These are phyloP conservation scores for Lasioglossum morio DNA, from an alignment of 2,888 invertebrate genomes.

Conservation along the genomic window DNA sequence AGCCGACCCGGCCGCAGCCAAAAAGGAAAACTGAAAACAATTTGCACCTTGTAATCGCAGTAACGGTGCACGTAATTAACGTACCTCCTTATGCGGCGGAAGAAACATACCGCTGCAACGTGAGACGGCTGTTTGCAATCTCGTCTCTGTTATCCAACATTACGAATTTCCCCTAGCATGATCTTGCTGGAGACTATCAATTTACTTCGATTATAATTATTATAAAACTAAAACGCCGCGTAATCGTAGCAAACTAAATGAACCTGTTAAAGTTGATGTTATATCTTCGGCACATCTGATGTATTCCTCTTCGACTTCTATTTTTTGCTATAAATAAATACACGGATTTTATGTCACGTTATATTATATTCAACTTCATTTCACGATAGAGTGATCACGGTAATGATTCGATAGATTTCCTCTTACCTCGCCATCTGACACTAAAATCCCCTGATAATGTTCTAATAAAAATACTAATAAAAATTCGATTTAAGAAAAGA, in stretches of 20 bases:
- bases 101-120: constrained; percentile 35
- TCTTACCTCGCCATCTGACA: neutral
- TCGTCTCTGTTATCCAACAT: neutral
- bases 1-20: neutral
- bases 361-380: neutral
- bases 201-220: neutral
- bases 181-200: neutral
- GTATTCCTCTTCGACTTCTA: neutral
- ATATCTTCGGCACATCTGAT: neutral
- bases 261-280: neutral
- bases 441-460: neutral
- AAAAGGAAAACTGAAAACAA: constrained; percentile 39
- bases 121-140: constrained; percentile 29
- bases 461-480: neutral
- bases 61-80: constrained; percentile 56
- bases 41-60: constrained; percentile 50
- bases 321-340: neutral
- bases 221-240: neutral
- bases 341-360: neutral
- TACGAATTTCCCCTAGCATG: neutral
- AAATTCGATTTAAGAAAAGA: no score
- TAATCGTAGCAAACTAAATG: neutral
- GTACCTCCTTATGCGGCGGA: constrained; percentile 28
- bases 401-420: neutral
- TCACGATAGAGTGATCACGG: neutral